Percentiles rank a stretch among this genome's conserved stretches.
Evolutionary conservation across 2,797 vertebrate species (phyloP).

Genomic region (Graptemys geographica): DNA sequence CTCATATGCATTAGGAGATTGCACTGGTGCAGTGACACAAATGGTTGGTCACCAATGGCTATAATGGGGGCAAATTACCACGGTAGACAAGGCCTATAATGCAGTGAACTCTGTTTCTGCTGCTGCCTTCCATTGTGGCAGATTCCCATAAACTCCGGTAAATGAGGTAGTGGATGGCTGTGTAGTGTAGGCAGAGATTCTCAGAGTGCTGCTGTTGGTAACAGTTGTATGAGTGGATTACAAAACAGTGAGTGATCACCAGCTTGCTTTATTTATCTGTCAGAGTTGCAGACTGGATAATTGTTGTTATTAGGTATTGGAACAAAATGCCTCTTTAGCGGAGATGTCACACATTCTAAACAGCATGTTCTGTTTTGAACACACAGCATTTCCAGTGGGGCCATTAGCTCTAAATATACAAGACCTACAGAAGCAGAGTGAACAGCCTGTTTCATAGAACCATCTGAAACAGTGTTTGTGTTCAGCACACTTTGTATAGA

Average conservation of each 20-base stretch:
- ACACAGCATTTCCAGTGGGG: background rate
- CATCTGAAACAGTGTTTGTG: background rate
- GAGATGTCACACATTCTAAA: background rate
- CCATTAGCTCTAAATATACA: background rate
- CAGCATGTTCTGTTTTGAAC: background rate
- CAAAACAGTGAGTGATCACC: background rate
- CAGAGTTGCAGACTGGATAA: background rate
- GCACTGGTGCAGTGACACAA: rapidly evolving
- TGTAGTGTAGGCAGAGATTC: rapidly evolving
- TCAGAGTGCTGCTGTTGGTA: background rate
- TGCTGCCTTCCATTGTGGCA: rapidly evolving
- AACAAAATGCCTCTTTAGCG: background rate
- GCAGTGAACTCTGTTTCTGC: background rate
- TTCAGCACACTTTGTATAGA: background rate
- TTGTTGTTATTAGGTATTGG: background rate
- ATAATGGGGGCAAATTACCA: background rate
- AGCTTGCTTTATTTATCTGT: background rate
- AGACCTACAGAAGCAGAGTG: background rate
- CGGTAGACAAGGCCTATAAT: rapidly evolving
- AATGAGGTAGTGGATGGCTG: background rate
- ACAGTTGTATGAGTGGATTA: background rate
- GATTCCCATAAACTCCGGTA: background rate
- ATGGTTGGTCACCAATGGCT: rapidly evolving
- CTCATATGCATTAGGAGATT: background rate
- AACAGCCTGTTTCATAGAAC: background rate